These are phyloP conservation scores for Sebastes iracundus DNA, from an alignment of 2,797 vertebrate species.

Conservation along the genomic window DNA sequence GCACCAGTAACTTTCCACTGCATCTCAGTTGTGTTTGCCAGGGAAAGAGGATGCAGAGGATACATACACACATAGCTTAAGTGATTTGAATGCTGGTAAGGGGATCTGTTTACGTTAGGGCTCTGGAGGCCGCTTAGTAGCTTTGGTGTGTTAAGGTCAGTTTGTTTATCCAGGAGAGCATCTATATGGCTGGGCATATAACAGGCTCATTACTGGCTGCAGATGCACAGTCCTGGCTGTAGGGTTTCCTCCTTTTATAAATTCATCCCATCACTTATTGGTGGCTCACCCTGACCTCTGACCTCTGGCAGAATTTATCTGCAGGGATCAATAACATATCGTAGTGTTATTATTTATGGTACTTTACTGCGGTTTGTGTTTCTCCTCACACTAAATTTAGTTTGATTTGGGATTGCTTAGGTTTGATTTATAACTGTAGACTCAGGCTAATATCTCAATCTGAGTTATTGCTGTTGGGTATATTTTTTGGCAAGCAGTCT, in stretches of 20 bases:
- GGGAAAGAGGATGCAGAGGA: slow-evolving; percentile 16
- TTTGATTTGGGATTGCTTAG: slow-evolving; percentile 19
- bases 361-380: slow-evolving; percentile 21
- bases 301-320: slow-evolving; percentile 31
- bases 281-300: slow-evolving; percentile 46
- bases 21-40: slow-evolving; percentile 23
- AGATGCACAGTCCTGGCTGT: slow-evolving; percentile 1
- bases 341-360: slow-evolving; percentile 43
- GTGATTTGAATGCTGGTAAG: slow-evolving; percentile 12
- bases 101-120: slow-evolving; percentile 14
- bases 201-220: not conserved
- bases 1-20: slow-evolving; percentile 70
- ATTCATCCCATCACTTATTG: slow-evolving; percentile 21
- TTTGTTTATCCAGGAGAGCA: slow-evolving; percentile 21
- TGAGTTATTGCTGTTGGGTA: slow-evolving; percentile 24
- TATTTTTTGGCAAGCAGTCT: slow-evolving; percentile 26
- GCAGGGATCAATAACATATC: slow-evolving; percentile 29
- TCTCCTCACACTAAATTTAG: slow-evolving; percentile 13
- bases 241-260: not conserved
- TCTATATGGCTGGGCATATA: not conserved
- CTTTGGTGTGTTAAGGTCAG: slow-evolving; percentile 11
- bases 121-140: not conserved
- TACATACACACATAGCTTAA: not conserved
- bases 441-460: slow-evolving; percentile 14
- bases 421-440: slow-evolving; percentile 36